Evolutionary conservation across 92 coral and sea anemone species (phyloP).

Genomic region (Anthopleura xanthogrammica): DNA sequence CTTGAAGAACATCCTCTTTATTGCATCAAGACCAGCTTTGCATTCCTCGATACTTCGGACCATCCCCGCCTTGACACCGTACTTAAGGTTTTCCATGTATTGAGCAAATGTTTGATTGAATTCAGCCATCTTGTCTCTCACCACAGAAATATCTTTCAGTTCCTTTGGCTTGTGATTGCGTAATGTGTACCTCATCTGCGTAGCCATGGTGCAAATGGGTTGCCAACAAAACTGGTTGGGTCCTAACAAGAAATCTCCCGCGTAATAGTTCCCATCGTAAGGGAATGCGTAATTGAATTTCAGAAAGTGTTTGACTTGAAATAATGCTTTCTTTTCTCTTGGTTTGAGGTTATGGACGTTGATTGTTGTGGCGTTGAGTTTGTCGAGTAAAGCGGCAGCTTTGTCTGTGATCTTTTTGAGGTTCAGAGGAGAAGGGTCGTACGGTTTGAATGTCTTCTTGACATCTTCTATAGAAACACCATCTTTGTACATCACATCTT

Average conservation of each 20-base stretch:
- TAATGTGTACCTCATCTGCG: conserved; percentile 36
- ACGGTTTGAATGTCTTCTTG: conserved; percentile 54
- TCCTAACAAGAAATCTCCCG: too few species aligned
- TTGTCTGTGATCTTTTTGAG: conserved; percentile 59
- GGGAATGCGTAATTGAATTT: conserved; percentile 51
- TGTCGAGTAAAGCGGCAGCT: conserved; percentile 51
- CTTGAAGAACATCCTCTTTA: conserved; percentile 32
- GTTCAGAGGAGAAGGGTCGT: conserved; percentile 62
- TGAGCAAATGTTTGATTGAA: conserved; percentile 29
- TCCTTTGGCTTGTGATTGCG: conserved; percentile 42
- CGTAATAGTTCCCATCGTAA: conserved; percentile 34
- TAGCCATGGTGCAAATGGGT: conserved; percentile 42
- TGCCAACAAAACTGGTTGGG: conserved; percentile 85
- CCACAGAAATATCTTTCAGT: conserved; percentile 33
- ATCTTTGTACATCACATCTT: conserved; percentile 38
- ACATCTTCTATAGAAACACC: conserved; percentile 51
- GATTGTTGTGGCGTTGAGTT: conserved; percentile 39
- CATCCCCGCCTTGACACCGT: conserved; percentile 66
- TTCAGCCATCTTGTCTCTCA: conserved; percentile 41
- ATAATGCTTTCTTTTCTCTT: conserved; percentile 71
- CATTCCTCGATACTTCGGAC: conserved; percentile 66
- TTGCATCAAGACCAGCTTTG: conserved; percentile 49
- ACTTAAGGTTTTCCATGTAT: conserved; percentile 32
- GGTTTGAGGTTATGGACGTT: conserved; percentile 49
- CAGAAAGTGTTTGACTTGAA: conserved; percentile 66